Evolutionary conservation across 2,888 invertebrate species (phyloP).

Genomic region (Protonemura montana): DNA sequence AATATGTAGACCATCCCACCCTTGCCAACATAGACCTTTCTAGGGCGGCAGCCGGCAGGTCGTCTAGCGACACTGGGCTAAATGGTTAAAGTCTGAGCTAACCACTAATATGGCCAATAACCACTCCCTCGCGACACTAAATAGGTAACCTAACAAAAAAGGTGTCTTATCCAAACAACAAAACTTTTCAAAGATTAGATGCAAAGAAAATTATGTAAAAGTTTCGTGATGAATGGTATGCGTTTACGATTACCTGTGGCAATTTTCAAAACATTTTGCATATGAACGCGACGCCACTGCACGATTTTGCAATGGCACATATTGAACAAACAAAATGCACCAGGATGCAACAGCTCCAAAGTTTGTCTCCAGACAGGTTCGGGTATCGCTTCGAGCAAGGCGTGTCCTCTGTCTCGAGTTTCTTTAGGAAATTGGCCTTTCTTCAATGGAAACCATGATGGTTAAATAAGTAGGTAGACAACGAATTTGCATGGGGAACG

Average conservation of each 20-base stretch:
- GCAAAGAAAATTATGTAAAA: background rate
- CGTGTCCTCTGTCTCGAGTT: background rate
- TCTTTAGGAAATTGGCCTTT: background rate
- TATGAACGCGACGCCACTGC: background rate
- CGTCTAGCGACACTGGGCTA: background rate
- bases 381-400: background rate
- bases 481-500: background rate
- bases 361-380: background rate
- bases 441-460: background rate
- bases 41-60: conserved; percentile 4
- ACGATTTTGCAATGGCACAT: background rate
- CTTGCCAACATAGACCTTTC: background rate
- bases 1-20: background rate
- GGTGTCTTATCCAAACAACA: background rate
- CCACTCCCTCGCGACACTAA: conserved; percentile 22
- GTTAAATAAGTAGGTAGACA: background rate
- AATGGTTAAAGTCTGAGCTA: background rate
- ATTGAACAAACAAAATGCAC: background rate
- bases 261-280: background rate
- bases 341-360: background rate
- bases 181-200: background rate
- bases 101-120: conserved; percentile 28
- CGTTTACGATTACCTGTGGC: background rate
- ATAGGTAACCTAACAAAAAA: background rate
- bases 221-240: background rate